These are phyloP conservation scores for Amblyopsis hoosieri DNA, from an alignment of 2,797 vertebrate species.

Conservation along the genomic window DNA sequence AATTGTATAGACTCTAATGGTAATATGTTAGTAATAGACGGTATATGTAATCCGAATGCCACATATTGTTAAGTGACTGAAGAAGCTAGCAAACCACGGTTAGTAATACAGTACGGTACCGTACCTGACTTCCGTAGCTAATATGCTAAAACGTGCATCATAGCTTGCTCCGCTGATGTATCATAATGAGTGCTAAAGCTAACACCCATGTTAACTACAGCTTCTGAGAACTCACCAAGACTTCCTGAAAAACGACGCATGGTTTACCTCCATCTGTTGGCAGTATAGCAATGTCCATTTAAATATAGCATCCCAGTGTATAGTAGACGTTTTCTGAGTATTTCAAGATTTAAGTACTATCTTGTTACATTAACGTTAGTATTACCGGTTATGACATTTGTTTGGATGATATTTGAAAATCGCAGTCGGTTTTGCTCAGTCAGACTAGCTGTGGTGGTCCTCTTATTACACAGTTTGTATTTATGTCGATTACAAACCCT, in stretches of 20 bases:
- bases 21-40: too few relatives aligned
- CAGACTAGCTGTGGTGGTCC: neutral
- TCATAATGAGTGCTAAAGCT: constrained; percentile 53
- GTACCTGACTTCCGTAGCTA: constrained; percentile 67
- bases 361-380: neutral
- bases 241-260: constrained; percentile 65
- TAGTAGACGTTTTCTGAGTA: constrained; percentile 12
- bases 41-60: too few relatives aligned
- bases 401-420: neutral
- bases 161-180: constrained; percentile 31
- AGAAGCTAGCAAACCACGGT: constrained; percentile 17
- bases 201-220: constrained; percentile 57
- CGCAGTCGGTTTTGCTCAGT: neutral
- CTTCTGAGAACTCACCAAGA: constrained; percentile 71
- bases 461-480: constrained; percentile 16
- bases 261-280: constrained; percentile 41
- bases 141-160: constrained; percentile 50
- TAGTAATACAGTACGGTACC: neutral
- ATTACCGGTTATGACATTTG: neutral
- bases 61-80: neutral
- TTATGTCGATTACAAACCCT: constrained; percentile 3
- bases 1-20: too few relatives aligned
- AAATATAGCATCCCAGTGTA: constrained; percentile 5
- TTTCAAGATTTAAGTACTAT: constrained; percentile 6
- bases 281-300: neutral